Evolutionary conservation across 1,140 invertebrate genomes (phyloP), one percentile per base, ranked within the genome.

Genomic region (Drosophila orena): DNA sequence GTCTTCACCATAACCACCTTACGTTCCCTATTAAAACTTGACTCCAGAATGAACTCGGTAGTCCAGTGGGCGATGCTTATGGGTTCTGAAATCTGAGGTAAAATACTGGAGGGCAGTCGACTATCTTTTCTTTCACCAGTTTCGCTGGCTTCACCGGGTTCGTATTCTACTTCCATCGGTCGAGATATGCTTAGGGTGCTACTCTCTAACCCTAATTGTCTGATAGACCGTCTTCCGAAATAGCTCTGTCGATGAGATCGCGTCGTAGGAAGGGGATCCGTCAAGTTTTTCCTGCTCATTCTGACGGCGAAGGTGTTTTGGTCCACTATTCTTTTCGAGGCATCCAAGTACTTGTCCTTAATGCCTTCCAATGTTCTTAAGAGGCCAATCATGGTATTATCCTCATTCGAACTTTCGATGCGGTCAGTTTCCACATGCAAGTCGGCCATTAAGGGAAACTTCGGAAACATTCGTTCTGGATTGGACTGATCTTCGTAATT

Each of bases 1-100:
- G 90, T 91, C n/a, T 77, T 81, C 2, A 91, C 49, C 0, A 74
- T 85, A 4, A 90, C 10, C 0, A 61, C 78, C 0, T 15, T 35
- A 3, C 30, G 55, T 8, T 59, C 37, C 10, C 42, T 47, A 54
- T 90, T 40, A 12, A 80, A 81, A 15, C 71, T 7, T 0, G 73
- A 69, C 0, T 71, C 15, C 3, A 54, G 6, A 14, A 91, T 80
- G 27, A 79, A 55, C 34, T 86, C 64, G 0, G 77, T 91, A 15
- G 90, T 91, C 90, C 90, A 91, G 57, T 89, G 80, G 5, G 55
- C 50, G 0, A 84, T 68, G 17, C 61, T 78, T 11, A 7, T 5
- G 3, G n/a, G 3, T 17, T 12, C 8, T 11, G 12, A 0, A 2
- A 20, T 17, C 11, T 5, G 49, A 35, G 20, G 40, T 47, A 2